Conservation (phyloP, 2,888 invertebrate genomes). For the Drosophila colorata region DNA sequence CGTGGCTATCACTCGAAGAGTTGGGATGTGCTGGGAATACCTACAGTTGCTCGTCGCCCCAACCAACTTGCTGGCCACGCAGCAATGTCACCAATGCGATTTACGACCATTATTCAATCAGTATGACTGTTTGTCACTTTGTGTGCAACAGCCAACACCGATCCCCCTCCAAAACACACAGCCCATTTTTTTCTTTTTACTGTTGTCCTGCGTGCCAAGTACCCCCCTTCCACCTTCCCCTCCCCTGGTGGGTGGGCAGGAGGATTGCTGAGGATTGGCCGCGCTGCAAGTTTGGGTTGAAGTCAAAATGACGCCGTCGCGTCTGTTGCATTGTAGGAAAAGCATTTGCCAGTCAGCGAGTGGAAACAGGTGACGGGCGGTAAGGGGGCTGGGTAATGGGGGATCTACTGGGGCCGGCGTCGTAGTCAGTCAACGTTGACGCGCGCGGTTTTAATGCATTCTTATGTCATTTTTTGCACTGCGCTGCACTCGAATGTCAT, state of each 20-base stretch:
- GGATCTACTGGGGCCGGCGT: constrained; percentile 25
- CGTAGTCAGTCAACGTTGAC: constrained; percentile 79
- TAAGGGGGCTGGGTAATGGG: neutral
- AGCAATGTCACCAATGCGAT: constrained; percentile 79
- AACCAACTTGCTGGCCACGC: constrained; percentile 26
- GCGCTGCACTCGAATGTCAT: constrained; percentile 74
- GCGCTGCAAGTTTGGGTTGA: constrained; percentile 39
- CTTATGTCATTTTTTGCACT: constrained; percentile 79
- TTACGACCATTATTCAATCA: constrained; percentile 81
- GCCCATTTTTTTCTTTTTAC: constrained; percentile 8
- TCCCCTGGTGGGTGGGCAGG: neutral
- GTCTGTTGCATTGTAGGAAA: constrained; percentile 74
- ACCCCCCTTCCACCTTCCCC: too few species aligned
- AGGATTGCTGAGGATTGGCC: constrained; percentile 35
- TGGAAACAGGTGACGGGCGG: constrained; percentile 1
- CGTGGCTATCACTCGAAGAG: constrained; percentile 11
- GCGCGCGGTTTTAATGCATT: constrained; percentile 79
- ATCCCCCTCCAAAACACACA: constrained; percentile 6
- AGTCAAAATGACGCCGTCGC: constrained; percentile 80
- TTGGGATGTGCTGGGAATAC: neutral
- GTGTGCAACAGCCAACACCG: constrained; percentile 55
- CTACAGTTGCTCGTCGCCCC: neutral
- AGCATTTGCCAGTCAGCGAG: constrained; percentile 48
- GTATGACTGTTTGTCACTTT: constrained; percentile 82
- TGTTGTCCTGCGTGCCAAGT: constrained; percentile 14